Evolutionary conservation across 2,113 vertebrate species (phyloP), one percentile per base, ranked within the genome.

Genomic region (Syngnathus floridae): DNA sequence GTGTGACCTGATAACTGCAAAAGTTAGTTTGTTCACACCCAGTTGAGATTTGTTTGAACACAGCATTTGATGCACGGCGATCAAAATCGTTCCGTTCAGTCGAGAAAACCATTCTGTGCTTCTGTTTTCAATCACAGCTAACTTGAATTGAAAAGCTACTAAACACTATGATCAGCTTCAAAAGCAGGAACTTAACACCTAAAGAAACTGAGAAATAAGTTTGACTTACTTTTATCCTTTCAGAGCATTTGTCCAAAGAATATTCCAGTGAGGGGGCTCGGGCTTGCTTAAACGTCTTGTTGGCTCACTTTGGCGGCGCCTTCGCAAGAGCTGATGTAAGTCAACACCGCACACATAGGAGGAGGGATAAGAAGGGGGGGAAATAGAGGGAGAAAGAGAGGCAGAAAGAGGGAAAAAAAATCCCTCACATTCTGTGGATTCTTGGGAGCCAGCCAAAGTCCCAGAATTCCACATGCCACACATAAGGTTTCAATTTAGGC

Each of bases 401-500:
- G 57, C 64, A 62, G 66, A 46, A n/a, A 49, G 59, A 60, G 36
- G 5, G 7, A 65, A 54, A 74, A 77, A 81, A 82, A 80, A 74
- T 62, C 71, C 63, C 86, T 89, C 76, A 75, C 95, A 95, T 97
- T 95, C 94, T 96, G 92, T 78, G 67, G 92, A 95, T 97, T 95
- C 92, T 92, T 97, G 95, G 95, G 88, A 86, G 57, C 21, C 19
- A 14, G 91, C 94, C 95, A 95, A 91, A 93, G 85, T 93, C 94
- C 94, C 94, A 94, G 93, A 95, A 93, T 95, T 94, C 95, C 92
- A 87, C 90, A 87, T 92, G 86, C 90, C 82, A 86, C 91, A 93
- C 94, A 97, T 94, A 93, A 92, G 94, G 94, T 96, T 96, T 94
- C 94, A 95, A 97, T 97, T 97, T 94, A 90, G 86, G 87, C 88